Evolutionary conservation across 2,888 invertebrate species (phyloP).

Genomic region (Achlya flavicornis): DNA sequence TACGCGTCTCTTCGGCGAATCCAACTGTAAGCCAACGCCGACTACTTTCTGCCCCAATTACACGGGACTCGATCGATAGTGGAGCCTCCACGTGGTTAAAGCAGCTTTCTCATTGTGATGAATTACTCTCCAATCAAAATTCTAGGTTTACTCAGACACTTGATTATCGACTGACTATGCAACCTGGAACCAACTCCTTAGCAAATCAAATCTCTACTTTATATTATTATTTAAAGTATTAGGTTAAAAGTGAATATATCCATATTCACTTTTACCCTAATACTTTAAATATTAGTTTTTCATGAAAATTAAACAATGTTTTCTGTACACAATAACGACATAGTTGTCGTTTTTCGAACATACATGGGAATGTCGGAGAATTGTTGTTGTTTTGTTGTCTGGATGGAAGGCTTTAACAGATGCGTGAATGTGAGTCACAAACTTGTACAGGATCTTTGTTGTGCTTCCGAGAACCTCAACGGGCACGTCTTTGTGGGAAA

Average conservation of each 20-base stretch:
- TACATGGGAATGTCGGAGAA: constrained; percentile 31
- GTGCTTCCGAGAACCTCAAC: constrained; percentile 76
- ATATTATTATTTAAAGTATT: no score
- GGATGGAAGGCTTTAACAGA: constrained; percentile 60
- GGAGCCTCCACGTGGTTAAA: constrained; percentile 19
- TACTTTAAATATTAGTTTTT: no score
- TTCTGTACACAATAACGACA: background rate
- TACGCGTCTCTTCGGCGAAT: constrained; percentile 77
- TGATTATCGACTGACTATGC: background rate
- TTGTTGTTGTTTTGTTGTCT: constrained; percentile 56
- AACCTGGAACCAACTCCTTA: background rate
- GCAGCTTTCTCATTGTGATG: constrained; percentile 12
- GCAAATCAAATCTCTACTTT: no score
- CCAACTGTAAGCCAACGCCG: constrained; percentile 67
- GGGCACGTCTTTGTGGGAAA: constrained; percentile 76
- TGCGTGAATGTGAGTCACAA: constrained; percentile 77
- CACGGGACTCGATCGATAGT: constrained; percentile 25
- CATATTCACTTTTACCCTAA: no score
- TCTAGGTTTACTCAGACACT: constrained; percentile 5
- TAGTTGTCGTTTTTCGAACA: constrained; percentile 21
- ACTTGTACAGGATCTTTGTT: constrained; percentile 80
- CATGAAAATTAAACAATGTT: no score
- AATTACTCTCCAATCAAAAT: background rate
- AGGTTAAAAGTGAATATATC: no score
- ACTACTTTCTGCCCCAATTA: constrained; percentile 75